Evolutionary conservation across 2,113 vertebrate species (phyloP), one percentile per base, ranked within the genome.

Genomic region (Leucoraja erinaceus): DNA sequence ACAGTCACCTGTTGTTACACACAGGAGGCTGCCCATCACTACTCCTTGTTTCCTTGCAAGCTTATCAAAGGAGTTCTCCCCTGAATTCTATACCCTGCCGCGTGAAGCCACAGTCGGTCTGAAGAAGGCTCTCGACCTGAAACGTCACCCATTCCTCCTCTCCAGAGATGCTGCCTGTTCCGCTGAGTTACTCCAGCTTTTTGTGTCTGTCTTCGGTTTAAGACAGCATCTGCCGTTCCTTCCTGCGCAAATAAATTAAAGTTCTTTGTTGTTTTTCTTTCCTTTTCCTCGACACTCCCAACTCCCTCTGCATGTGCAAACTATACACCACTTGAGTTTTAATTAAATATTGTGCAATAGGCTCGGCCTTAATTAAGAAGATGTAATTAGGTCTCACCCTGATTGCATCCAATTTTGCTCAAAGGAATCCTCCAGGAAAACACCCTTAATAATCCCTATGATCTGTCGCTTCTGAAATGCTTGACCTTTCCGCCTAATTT

Each of bases 1-100:
- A 91, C 66, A 70, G 54, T 91, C 68, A 91, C 90, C 90, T 91
- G 90, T 68, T 91, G 90, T 91, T 72, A 91, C 9, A 54, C 66
- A 72, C 90, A 91, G 68, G 33, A 91, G 90, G 31, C 25, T 91
- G 38, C 31, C 90, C 66, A n/a, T 31, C 18, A 47, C 38, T 25
- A 38, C 83, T 31, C 38, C 33, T 72, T 74, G 90, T 91, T 72
- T 54, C 90, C 28, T 66, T 5, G 33, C 2, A 12, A 91, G 90
- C 20, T 72, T 72, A 54, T 72, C 90, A 91, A 91, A 91, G 68
- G 22, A 25, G 90, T 5, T 54, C 14, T 18, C 54, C 20, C 14
- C 22, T 22, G 38, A 38, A 54, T 72, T 47, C 72, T 91, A 72
- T 54, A 72, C 90, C 66, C 90, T 72, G 90, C 68, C 14, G 33